Percentiles rank a stretch among this genome's conserved stretches.
phyloP scores from a whole-genome alignment of 2,888 invertebrate species.

The Agriopis marginaria region DNA sequence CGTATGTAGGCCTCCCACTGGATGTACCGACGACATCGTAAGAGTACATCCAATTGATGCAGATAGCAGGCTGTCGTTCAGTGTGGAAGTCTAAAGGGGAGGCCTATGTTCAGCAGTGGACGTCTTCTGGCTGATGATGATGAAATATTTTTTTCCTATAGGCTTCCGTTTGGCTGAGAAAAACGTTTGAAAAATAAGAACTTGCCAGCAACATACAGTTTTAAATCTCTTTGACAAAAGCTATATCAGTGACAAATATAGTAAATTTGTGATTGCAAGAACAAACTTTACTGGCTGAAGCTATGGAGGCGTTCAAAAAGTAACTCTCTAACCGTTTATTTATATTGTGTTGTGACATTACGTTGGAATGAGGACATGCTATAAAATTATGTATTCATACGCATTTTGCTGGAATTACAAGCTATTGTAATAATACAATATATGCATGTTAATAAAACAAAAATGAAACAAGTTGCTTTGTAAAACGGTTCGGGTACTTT shows the following conservation, averaged over 20 bases:
- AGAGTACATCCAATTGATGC: no score
- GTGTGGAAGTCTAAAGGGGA: no score
- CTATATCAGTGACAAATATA: not conserved
- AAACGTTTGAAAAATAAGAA: no score
- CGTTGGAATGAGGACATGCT: slow-evolving; percentile 29
- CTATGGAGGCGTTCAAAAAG: not conserved
- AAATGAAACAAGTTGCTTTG: not conserved
- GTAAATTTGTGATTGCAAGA: not conserved
- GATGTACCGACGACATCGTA: no score
- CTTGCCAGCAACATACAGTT: no score
- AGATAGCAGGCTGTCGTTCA: no score
- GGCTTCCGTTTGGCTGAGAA: no score
- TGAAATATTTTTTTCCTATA: no score
- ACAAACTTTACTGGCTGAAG: not conserved
- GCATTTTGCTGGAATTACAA: slow-evolving; percentile 22
- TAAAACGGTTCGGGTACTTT: not conserved
- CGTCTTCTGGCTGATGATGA: no score
- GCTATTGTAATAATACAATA: slow-evolving; percentile 14
- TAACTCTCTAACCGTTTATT: not conserved
- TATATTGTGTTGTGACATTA: slow-evolving; percentile 11
- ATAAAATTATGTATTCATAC: slow-evolving; percentile 38
- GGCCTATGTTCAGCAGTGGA: no score
- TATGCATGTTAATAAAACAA: slow-evolving; percentile 1
- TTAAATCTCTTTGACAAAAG: no score
- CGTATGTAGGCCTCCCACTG: no score